phyloP scores from a whole-genome alignment of 2,113 vertebrate species.

The Dolichallabes microphthalmus region DNA sequence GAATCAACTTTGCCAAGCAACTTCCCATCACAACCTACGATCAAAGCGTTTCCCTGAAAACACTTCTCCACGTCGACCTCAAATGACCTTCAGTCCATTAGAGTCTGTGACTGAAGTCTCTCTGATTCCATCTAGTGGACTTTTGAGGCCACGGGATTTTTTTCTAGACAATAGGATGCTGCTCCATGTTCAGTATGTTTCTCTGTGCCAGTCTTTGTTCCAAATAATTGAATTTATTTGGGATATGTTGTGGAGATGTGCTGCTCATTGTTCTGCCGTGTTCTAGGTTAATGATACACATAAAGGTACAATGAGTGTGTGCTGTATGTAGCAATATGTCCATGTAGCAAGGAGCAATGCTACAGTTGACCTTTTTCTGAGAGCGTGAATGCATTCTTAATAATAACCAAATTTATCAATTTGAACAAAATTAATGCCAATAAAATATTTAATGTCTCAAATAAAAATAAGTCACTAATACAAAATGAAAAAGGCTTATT shows the following conservation, averaged over 20 bases:
- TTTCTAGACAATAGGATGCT: too few relatives aligned
- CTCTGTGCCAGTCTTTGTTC: background rate
- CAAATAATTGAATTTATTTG: too few relatives aligned
- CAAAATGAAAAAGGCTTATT: background rate
- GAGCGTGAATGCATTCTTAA: background rate
- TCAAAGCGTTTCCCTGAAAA: background rate
- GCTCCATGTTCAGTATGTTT: background rate
- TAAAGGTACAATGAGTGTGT: background rate
- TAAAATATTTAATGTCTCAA: background rate
- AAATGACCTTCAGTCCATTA: background rate
- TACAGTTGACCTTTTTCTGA: background rate
- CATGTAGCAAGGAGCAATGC: background rate
- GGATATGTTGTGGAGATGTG: background rate
- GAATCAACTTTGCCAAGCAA: background rate
- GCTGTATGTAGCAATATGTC: too few relatives aligned
- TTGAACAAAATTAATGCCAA: background rate
- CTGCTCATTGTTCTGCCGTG: too few relatives aligned
- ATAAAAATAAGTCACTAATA: background rate
- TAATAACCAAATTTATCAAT: background rate
- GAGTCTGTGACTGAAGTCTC: background rate
- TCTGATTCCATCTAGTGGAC: constrained; percentile 22
- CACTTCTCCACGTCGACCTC: background rate
- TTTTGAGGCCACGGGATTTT: background rate
- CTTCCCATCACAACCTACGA: background rate
- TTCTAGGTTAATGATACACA: background rate